phyloP scores from a whole-genome alignment of 2,797 vertebrate genomes.

The Varecia variegata region DNA sequence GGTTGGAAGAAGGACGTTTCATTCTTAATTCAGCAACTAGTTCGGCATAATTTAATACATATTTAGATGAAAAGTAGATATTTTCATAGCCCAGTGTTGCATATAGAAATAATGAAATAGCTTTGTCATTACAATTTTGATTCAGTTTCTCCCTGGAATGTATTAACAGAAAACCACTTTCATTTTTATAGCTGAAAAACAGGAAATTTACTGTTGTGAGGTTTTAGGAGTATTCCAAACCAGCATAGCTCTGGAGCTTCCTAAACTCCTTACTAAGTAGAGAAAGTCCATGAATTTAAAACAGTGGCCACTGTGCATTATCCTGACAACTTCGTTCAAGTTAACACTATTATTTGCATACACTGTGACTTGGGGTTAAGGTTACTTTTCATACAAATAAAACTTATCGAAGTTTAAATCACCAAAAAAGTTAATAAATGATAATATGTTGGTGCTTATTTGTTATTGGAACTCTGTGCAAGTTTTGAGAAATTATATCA shows the following conservation, averaged over 20 bases:
- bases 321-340: not conserved
- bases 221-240: slow-evolving; percentile 18
- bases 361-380: not conserved
- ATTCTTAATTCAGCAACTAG: slow-evolving; percentile 14
- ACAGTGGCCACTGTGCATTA: not conserved
- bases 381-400: not conserved
- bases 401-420: not conserved
- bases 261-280: not conserved
- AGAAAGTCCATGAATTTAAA: not conserved
- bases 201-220: not conserved
- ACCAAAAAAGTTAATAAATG: not conserved
- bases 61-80: slow-evolving; percentile 28
- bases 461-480: not conserved
- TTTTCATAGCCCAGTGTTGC: slow-evolving; percentile 45
- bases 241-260: not conserved
- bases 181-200: slow-evolving; percentile 54
- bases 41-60: not conserved
- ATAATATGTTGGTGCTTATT: not conserved
- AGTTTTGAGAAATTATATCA: slow-evolving; percentile 27
- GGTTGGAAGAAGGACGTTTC: not conserved
- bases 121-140: slow-evolving; percentile 60
- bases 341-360: not conserved
- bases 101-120: slow-evolving; percentile 52
- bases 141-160: slow-evolving; percentile 48
- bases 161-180: slow-evolving; percentile 51